A percentile compares a stretch with the other conserved stretches of the same genome.
Evolutionary conservation across 2,888 invertebrate genomes (phyloP).

Genomic region (Maniola hyperantus): DNA sequence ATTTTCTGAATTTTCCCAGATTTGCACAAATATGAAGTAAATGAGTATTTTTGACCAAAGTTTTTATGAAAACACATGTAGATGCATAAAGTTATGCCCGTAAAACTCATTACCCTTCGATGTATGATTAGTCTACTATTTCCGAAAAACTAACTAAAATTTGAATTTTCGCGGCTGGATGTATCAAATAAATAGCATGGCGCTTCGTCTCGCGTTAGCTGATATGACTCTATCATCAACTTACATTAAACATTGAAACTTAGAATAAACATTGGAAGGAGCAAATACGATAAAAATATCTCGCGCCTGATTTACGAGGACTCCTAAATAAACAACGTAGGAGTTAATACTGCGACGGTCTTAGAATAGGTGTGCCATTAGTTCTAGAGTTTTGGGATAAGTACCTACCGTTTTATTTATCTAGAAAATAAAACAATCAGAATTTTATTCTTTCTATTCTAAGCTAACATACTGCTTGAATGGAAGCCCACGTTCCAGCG

Average conservation of each 20-base stretch:
- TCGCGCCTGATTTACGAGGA: slow-evolving; percentile 39
- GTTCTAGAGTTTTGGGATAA: slow-evolving; percentile 1
- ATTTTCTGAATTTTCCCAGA: too few species aligned
- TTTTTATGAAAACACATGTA: too few species aligned
- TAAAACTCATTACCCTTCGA: too few species aligned
- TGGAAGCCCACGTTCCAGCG: too few species aligned
- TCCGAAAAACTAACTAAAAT: too few species aligned
- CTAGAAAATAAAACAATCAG: not conserved
- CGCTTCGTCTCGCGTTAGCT: not conserved
- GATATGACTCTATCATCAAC: slow-evolving; percentile 18
- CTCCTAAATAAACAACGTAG: slow-evolving; percentile 42
- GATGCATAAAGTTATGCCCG: too few species aligned
- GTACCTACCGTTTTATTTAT: not conserved
- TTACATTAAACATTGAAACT: slow-evolving; percentile 21
- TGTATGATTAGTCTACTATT: too few species aligned
- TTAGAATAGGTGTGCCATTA: slow-evolving; percentile 2
- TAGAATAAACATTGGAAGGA: slow-evolving; percentile 37
- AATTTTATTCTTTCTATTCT: too few species aligned
- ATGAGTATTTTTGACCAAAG: too few species aligned
- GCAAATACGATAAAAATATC: slow-evolving; percentile 43
- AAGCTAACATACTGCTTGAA: too few species aligned
- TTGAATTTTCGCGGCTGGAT: too few species aligned
- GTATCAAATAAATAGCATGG: not conserved
- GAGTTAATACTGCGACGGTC: slow-evolving; percentile 23
- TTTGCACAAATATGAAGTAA: too few species aligned